These are phyloP conservation scores for Aethina tumida DNA, from an alignment of 1,140 invertebrate species.

Conservation along the genomic window DNA sequence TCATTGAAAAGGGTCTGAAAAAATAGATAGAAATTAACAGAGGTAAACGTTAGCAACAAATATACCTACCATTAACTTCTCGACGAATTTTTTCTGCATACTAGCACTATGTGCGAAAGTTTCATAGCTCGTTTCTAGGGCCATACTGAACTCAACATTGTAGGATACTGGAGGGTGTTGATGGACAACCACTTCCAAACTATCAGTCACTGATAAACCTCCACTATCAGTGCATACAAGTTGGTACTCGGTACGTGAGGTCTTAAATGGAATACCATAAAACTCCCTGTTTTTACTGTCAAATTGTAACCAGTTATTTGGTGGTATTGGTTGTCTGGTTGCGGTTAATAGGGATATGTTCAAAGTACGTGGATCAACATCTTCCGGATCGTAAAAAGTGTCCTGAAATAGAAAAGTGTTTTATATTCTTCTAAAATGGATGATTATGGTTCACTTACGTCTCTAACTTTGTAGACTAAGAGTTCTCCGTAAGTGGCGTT, in stretches of 20 bases:
- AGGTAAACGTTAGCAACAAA: constrained; percentile 5
- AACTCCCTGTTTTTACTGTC: constrained; percentile 82
- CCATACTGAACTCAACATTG: constrained; percentile 69
- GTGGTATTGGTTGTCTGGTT: constrained; percentile 54
- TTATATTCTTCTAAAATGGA: background rate
- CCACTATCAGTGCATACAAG: constrained; percentile 62
- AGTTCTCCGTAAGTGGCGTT: constrained; percentile 70
- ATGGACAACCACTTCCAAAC: constrained; percentile 64
- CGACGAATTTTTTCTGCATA: constrained; percentile 65
- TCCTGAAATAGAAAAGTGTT: constrained; percentile 44
- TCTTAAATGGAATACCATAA: constrained; percentile 70
- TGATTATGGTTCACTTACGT: constrained; percentile 41
- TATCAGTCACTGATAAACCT: constrained; percentile 62
- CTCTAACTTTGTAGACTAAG: constrained; percentile 67
- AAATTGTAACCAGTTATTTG: constrained; percentile 80
- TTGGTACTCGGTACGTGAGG: constrained; percentile 64
- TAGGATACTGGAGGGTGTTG: constrained; percentile 41
- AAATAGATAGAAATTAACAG: background rate
- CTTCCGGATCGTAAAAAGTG: constrained; percentile 83
- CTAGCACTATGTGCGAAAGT: constrained; percentile 57
- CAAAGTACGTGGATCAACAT: constrained; percentile 62
- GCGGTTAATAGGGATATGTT: constrained; percentile 62
- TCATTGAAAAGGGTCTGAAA: constrained; percentile 63
- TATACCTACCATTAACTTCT: constrained; percentile 47
- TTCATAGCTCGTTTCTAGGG: constrained; percentile 60